Evolutionary conservation across 2,888 invertebrate species (phyloP).

Genomic region (Cynaeus angustus): DNA sequence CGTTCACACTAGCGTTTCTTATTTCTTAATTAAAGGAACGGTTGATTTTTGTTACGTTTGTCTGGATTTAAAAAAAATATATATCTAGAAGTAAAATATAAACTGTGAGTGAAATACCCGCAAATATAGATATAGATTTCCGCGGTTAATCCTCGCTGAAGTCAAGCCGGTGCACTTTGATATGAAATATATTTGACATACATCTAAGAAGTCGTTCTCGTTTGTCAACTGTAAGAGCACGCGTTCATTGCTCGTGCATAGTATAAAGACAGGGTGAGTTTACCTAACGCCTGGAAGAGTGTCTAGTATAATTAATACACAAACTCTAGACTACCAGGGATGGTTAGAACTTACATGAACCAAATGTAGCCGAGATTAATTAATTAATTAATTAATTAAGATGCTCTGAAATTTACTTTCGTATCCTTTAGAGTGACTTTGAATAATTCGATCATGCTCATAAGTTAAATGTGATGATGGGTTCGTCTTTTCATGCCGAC

Average conservation of each 20-base stretch:
- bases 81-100: too few species aligned
- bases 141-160: conserved; percentile 32
- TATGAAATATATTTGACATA: conserved; percentile 50
- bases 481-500: conserved; percentile 34
- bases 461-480: conserved; percentile 49
- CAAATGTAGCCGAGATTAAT: conserved; percentile 58
- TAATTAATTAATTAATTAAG: conserved; percentile 57
- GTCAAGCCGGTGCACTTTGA: conserved; percentile 37
- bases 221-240: conserved; percentile 47
- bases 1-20: neutral
- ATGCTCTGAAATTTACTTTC: conserved; percentile 52
- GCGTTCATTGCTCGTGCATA: conserved; percentile 47
- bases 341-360: conserved; percentile 56
- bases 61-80: too few species aligned
- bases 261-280: conserved; percentile 42
- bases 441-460: conserved; percentile 51
- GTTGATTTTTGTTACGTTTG: neutral
- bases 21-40: neutral
- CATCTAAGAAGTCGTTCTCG: conserved; percentile 48
- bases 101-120: neutral
- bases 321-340: conserved; percentile 56
- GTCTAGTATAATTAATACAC: conserved; percentile 58
- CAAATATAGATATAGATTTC: conserved; percentile 18
- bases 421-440: conserved; percentile 40
- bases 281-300: conserved; percentile 52